Conservation (phyloP, 2,113 vertebrate genomes). For the Miniopterus natalensis region DNA sequence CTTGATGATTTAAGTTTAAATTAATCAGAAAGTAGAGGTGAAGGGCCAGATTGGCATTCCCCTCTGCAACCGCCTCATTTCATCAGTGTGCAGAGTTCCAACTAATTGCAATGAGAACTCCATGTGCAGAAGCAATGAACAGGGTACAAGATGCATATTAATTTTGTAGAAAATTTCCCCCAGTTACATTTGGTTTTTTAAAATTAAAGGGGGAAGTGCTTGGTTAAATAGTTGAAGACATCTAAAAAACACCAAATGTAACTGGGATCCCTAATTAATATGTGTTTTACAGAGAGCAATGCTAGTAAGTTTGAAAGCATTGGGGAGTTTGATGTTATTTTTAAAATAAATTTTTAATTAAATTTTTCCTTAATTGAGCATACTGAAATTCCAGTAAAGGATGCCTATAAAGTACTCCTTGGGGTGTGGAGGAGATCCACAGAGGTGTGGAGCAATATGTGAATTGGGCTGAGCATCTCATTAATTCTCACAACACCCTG, state of each 20-base stretch:
- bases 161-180: constrained; percentile 74
- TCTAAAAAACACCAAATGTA: constrained; percentile 70
- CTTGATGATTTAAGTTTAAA: constrained; percentile 70
- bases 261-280: constrained; percentile 81
- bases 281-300: constrained; percentile 79
- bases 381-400: constrained; percentile 74
- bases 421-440: constrained; percentile 74
- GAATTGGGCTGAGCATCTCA: constrained; percentile 73
- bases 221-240: constrained; percentile 81
- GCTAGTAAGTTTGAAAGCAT: constrained; percentile 79
- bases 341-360: constrained; percentile 77
- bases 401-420: constrained; percentile 67
- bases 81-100: constrained; percentile 59
- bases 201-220: constrained; percentile 64
- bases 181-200: constrained; percentile 58
- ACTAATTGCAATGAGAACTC: constrained; percentile 74
- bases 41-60: constrained; percentile 64
- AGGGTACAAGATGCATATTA: constrained; percentile 72
- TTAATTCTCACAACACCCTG: constrained; percentile 74
- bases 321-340: constrained; percentile 78
- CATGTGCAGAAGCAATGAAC: constrained; percentile 63
- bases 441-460: constrained; percentile 80
- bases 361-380: constrained; percentile 78
- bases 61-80: constrained; percentile 30
- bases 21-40: constrained; percentile 69